Percentiles rank a stretch among this genome's conserved stretches.
Evolutionary conservation across 2,888 invertebrate species (phyloP).

Genomic region (Corythucha ciliata): DNA sequence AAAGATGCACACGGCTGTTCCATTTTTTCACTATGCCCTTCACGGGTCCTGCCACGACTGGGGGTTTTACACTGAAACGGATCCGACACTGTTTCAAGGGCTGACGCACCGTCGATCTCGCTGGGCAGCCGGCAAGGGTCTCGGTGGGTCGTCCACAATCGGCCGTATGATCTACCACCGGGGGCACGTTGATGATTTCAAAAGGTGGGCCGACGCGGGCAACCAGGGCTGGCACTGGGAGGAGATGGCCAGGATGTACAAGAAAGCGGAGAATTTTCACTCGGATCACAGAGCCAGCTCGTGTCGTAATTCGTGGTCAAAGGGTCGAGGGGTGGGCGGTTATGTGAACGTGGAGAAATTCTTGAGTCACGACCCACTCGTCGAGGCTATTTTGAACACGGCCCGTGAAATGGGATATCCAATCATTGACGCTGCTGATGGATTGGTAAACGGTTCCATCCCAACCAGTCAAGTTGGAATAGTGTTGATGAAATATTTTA

Average conservation of each 20-base stretch:
- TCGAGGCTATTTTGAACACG: conserved; percentile 16
- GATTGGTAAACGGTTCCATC: background rate
- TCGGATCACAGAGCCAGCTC: background rate
- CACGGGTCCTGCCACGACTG: too few species aligned
- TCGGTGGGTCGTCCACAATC: conserved; percentile 43
- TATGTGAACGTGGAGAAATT: conserved; percentile 19
- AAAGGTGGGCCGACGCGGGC: conserved; percentile 40
- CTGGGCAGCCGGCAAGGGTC: conserved; percentile 42
- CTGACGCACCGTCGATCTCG: conserved; percentile 31
- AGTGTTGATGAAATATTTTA: background rate
- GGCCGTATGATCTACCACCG: conserved; percentile 40
- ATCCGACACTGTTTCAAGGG: conserved; percentile 36
- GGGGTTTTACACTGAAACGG: too few species aligned
- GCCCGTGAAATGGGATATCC: conserved; percentile 23
- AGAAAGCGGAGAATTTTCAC: conserved; percentile 36
- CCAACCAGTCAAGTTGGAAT: background rate
- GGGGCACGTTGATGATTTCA: conserved; percentile 39
- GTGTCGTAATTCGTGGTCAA: background rate
- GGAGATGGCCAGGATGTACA: conserved; percentile 40
- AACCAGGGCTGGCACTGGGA: conserved; percentile 42
- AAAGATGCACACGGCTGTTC: too few species aligned
- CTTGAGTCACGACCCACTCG: conserved; percentile 12
- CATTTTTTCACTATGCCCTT: too few species aligned
- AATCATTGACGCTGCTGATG: conserved; percentile 18
- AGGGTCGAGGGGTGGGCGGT: conserved; percentile 22